Percentiles rank a stretch among this genome's conserved stretches.
Evolutionary conservation across 2,113 vertebrate species (phyloP).

Genomic region (Antechinus flavipes): DNA sequence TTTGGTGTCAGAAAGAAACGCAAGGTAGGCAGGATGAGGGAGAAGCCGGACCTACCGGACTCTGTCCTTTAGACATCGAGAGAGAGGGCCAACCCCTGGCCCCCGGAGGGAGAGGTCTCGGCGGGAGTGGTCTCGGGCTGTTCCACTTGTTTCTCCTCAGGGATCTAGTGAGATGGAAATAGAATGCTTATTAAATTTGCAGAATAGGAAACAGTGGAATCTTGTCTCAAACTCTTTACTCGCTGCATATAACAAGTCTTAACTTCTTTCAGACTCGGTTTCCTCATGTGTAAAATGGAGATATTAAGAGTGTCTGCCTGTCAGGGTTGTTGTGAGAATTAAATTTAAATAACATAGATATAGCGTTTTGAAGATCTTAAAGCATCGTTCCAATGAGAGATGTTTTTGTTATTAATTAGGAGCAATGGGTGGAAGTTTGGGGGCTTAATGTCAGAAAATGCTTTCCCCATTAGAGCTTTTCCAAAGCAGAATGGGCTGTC

Average conservation of each 20-base stretch:
- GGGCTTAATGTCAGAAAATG: no score
- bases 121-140: background rate
- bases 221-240: background rate
- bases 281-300: background rate
- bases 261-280: background rate
- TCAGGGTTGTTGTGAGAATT: background rate
- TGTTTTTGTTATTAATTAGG: no score
- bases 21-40: background rate
- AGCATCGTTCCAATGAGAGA: no score
- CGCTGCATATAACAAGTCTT: background rate
- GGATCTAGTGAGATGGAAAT: background rate
- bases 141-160: background rate
- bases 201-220: background rate
- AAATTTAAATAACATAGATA: background rate
- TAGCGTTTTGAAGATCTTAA: background rate
- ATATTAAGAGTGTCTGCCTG: background rate
- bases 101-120: background rate
- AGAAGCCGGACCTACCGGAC: background rate
- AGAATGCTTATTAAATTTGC: background rate
- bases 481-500: no score
- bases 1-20: background rate
- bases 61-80: background rate
- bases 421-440: no score
- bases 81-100: background rate
- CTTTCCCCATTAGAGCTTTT: no score